phyloP scores from a whole-genome alignment of 1,140 invertebrate species.

The Sitodiplosis mosellana region DNA sequence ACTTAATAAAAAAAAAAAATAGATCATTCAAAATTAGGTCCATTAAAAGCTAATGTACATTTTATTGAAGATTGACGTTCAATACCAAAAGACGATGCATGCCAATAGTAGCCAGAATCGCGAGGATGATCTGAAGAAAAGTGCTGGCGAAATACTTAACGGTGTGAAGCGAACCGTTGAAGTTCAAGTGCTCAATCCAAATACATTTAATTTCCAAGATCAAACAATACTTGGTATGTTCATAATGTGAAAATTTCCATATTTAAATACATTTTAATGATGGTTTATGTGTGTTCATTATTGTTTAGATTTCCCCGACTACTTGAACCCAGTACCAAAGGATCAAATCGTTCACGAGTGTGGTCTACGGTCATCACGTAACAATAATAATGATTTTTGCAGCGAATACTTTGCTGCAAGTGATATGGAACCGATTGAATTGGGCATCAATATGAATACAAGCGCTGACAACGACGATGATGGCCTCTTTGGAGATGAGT shows the following conservation, averaged over 20 bases:
- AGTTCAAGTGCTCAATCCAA: constrained; percentile 25
- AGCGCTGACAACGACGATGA: constrained; percentile 13
- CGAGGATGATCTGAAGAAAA: constrained; percentile 22
- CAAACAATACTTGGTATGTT: constrained; percentile 13
- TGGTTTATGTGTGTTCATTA: no score
- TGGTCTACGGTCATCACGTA: constrained; percentile 11
- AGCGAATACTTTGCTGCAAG: constrained; percentile 17
- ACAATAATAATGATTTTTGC: background rate
- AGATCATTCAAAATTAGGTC: no score
- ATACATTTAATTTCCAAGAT: constrained; percentile 19
- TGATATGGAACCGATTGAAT: constrained; percentile 24
- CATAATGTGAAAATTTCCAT: no score
- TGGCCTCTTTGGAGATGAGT: constrained; percentile 23
- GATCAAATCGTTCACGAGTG: constrained; percentile 25
- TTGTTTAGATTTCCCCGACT: constrained; percentile 14
- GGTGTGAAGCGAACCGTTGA: constrained; percentile 27
- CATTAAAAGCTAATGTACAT: no score
- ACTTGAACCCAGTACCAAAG: constrained; percentile 28
- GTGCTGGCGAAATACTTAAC: constrained; percentile 27
- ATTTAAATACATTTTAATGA: no score
- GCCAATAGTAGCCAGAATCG: constrained; percentile 5
- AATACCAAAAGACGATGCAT: background rate
- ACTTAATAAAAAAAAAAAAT: no score
- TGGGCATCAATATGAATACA: constrained; percentile 15
- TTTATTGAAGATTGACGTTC: background rate